Conservation (phyloP, 2,888 invertebrate genomes). For the Parnassius mnemosyne region DNA sequence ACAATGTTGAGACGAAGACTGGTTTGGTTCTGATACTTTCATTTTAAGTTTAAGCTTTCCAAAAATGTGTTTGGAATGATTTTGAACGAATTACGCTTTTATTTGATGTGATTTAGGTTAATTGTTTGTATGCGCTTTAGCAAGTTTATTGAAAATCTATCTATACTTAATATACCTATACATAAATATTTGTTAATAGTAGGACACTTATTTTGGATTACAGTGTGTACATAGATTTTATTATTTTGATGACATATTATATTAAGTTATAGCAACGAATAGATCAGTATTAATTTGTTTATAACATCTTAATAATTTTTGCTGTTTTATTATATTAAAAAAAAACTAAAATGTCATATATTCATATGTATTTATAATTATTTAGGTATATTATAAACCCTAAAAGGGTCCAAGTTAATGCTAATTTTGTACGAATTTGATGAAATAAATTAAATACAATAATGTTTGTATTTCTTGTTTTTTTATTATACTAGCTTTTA, state of each 20-base stretch:
- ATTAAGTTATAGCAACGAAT: conserved; percentile 4
- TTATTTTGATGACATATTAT: neutral
- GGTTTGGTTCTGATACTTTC: conserved; percentile 2
- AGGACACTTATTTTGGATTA: conserved; percentile 1
- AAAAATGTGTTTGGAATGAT: conserved; percentile 6
- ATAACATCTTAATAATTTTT: neutral
- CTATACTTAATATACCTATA: neutral
- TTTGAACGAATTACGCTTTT: conserved; percentile 3
- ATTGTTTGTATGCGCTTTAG: conserved; percentile 1
- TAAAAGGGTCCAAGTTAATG: conserved; percentile 20
- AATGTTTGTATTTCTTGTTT: neutral
- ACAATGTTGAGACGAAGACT: conserved; percentile 16
- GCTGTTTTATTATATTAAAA: neutral
- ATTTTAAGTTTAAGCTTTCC: neutral
- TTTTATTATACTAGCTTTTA: neutral
- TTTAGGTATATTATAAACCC: conserved; percentile 20
- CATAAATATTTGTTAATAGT: neutral
- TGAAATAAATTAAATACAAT: conserved; percentile 11
- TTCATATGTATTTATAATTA: conserved; percentile 2
- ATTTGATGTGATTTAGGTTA: conserved; percentile 22
- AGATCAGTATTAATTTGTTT: conserved; percentile 17
- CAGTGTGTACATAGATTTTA: neutral
- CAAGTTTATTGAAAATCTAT: conserved; percentile 1
- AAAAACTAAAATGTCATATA: neutral
- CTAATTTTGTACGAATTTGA: conserved; percentile 23